Conservation (phyloP, 2,888 invertebrate genomes). For the Rapana venosa region DNA sequence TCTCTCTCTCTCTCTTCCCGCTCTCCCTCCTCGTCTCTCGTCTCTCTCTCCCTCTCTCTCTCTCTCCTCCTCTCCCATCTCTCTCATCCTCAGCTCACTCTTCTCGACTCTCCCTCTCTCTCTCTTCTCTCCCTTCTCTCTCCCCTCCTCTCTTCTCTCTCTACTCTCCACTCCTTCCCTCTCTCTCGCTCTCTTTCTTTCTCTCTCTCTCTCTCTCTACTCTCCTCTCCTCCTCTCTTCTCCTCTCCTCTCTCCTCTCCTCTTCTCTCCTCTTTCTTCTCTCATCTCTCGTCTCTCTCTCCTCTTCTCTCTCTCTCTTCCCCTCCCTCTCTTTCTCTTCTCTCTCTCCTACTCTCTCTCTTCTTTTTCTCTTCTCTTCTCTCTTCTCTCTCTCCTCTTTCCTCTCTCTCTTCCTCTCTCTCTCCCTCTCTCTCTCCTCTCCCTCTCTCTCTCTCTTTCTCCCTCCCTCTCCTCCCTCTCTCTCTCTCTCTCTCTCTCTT, state of each 20-base stretch:
- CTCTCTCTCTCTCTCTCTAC: not conserved
- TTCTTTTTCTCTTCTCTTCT: not conserved
- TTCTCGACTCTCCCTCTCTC: not conserved
- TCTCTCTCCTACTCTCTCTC: not conserved
- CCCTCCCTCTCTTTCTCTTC: not conserved
- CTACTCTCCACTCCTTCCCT: not conserved
- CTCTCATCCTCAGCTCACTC: too few relatives aligned
- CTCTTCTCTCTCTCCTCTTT: not conserved
- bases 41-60: constrained; percentile 11
- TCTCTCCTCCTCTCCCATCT: not conserved
- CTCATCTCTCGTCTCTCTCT: constrained; percentile 4
- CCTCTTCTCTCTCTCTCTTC: not conserved
- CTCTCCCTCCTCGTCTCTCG: not conserved
- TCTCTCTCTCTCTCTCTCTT: not conserved
- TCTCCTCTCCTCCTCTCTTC: not conserved
- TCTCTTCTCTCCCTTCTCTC: too few relatives aligned
- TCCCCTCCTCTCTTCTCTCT: not conserved
- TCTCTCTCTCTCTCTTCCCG: not conserved
- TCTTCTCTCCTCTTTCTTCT: not conserved
- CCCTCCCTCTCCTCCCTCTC: not conserved
- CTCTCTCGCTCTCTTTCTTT: not conserved
- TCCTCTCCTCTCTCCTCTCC: not conserved
- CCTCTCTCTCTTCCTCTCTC: not conserved
- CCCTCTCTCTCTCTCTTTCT: not conserved
- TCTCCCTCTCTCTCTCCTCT: not conserved